phyloP scores from a whole-genome alignment of 1,140 invertebrate genomes.

The Macrobrachium nipponense region DNA sequence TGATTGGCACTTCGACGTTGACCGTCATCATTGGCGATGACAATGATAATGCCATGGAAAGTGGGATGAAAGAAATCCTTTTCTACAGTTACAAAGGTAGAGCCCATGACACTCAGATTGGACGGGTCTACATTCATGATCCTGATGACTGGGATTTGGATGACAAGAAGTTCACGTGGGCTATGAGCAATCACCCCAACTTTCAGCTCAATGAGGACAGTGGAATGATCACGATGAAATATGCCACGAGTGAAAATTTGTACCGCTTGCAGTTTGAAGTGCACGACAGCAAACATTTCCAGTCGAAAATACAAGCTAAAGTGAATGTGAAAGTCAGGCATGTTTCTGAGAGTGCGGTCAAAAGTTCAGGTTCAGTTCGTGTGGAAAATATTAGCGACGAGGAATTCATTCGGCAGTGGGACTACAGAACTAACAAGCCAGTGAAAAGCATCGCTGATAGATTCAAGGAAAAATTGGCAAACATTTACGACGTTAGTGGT shows the following conservation, averaged over 20 bases:
- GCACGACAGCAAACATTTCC: constrained; percentile 92
- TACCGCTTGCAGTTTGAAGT: constrained; percentile 90
- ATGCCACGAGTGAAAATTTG: constrained; percentile 86
- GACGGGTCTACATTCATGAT: constrained; percentile 95
- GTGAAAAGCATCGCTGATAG: constrained; percentile 88
- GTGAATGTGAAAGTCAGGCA: constrained; percentile 93
- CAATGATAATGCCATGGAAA: constrained; percentile 97
- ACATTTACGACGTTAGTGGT: constrained; percentile 83
- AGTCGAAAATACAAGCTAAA: constrained; percentile 79
- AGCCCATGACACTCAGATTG: constrained; percentile 83
- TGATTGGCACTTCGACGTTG: constrained; percentile 88
- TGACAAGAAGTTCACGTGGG: constrained; percentile 97
- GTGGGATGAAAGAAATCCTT: constrained; percentile 95
- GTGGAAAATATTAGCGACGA: constrained; percentile 95
- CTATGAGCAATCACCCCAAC: constrained; percentile 79
- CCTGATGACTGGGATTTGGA: constrained; percentile 97
- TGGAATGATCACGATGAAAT: constrained; percentile 95
- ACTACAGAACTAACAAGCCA: constrained; percentile 86
- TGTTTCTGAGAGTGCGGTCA: constrained; percentile 93
- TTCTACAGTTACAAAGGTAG: constrained; percentile 91
- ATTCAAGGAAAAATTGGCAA: constrained; percentile 82
- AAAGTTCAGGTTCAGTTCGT: constrained; percentile 93
- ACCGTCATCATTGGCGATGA: constrained; percentile 94
- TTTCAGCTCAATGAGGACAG: constrained; percentile 91
- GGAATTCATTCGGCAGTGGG: constrained; percentile 94